phyloP scores from a whole-genome alignment of 2,113 vertebrate genomes.

The Aythya baeri region DNA sequence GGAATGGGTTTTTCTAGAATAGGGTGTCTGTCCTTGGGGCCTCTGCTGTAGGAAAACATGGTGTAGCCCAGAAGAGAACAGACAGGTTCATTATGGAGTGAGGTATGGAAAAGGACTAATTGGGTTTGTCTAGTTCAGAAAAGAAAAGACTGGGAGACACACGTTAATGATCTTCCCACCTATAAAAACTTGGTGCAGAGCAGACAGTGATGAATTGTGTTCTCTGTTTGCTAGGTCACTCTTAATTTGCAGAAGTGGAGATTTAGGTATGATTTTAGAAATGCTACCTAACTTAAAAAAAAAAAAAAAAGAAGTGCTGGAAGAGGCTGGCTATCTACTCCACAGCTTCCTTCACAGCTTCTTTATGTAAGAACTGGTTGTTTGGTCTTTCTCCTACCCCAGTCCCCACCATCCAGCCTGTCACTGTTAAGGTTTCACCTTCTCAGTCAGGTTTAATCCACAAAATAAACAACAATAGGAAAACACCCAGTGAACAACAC shows the following conservation, averaged over 20 bases:
- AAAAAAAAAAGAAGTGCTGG: neutral
- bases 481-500: neutral
- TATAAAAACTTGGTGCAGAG: slow-evolving; percentile 18
- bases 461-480: neutral
- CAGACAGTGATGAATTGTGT: slow-evolving; percentile 41
- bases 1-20: neutral
- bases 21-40: neutral
- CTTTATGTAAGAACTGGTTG: neutral
- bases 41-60: neutral
- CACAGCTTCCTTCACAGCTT: neutral
- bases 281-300: neutral
- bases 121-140: neutral
- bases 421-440: neutral
- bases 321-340: neutral
- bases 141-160: neutral
- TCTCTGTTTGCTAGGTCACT: neutral
- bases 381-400: neutral
- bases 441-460: neutral
- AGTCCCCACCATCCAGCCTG: neutral
- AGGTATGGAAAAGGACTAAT: neutral
- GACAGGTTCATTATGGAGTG: neutral
- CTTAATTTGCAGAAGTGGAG: slow-evolving; percentile 13
- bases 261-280: slow-evolving; percentile 36
- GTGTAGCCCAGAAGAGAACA: neutral
- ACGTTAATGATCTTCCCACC: slow-evolving; percentile 37